Percentiles rank a stretch among this genome's conserved stretches.
Evolutionary conservation across 2,888 invertebrate species (phyloP).

Genomic region (Chalcosyrphus nemorum): DNA sequence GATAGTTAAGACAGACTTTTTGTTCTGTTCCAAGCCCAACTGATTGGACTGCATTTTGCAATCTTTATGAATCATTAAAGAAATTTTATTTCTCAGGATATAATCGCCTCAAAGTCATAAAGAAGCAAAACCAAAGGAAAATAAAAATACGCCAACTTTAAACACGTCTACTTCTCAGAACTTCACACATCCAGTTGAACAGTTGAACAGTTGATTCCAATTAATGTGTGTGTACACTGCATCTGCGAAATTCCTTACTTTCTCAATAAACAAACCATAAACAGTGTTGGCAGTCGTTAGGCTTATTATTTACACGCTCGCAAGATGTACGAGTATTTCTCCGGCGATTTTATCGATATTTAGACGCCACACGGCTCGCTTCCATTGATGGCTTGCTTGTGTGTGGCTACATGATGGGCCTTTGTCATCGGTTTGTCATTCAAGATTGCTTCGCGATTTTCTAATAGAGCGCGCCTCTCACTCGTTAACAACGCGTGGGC

Average conservation of each 20-base stretch:
- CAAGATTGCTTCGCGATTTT: background rate
- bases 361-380: conserved; percentile 42
- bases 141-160: background rate
- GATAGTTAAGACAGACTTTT: too few relatives aligned
- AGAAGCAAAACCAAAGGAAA: too few relatives aligned
- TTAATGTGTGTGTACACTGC: conserved; percentile 4
- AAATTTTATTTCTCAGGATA: too few relatives aligned
- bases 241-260: conserved; percentile 55
- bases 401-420: too few relatives aligned
- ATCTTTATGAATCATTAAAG: background rate
- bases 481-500: conserved; percentile 20
- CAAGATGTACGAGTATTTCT: conserved; percentile 29
- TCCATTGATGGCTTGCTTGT: background rate
- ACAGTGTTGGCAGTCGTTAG: conserved; percentile 23
- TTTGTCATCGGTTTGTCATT: conserved; percentile 5
- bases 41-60: background rate
- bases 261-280: conserved; percentile 59
- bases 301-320: conserved; percentile 20
- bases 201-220: conserved; percentile 24
- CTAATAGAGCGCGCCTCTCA: background rate
- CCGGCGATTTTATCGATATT: conserved; percentile 66
- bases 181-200: conserved; percentile 28
- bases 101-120: background rate
- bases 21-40: too few relatives aligned
- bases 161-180: conserved; percentile 17